Base-by-base conservation (phyloP, 2,888 invertebrate species). In the Hydroisotoma schaefferi region DNA sequence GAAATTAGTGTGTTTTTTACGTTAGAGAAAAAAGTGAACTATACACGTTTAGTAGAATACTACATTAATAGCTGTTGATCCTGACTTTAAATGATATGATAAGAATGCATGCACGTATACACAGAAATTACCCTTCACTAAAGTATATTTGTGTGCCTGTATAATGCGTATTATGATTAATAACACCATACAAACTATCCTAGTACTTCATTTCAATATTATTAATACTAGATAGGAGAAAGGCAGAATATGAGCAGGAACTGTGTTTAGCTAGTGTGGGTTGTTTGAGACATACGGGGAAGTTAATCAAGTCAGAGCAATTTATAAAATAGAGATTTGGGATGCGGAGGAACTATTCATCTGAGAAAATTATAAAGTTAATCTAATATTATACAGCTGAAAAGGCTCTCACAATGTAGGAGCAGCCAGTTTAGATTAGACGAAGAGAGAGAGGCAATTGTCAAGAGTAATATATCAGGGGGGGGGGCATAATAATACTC, bases 281-380 rank as follows among this genome's bases (percentile, higher is more conserved):
- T 12, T 51, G 52, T 46, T 38, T 48, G 54, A 54, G 60, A 53
- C 59, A 64, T 59, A 53, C 51, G 49, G 49, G 20, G 58, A 58
- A 61, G 64, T 61, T 61, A 64, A 61, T 61, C 61, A 64, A 61
- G 59, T 59, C 44, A 56, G 62, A 55, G 60, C 63, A 63, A 63
- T 66, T 63, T 66, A 65, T 59, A 62, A 63, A 66, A 66, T 66
- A 63, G 63, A 63, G 62, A 66, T 63, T 63, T 66, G 59, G 62
- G 47, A 59, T 59, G 65, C 52, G 55, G 46, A 55, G 58, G 44
- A 60, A 58, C 63, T 58, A 68, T 68, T 64, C 63, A 63, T 55
- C 55, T 68, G 66, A 66, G 66, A 66, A 67, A 69, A 69, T 69
- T 69, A 69, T 69, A 69, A 69, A 69, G 66, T 69, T 69, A 69